A percentile compares a stretch with the other conserved stretches of the same genome.
Conservation (phyloP, 2,888 invertebrate genomes). For the Strigamia transsilvanica region DNA sequence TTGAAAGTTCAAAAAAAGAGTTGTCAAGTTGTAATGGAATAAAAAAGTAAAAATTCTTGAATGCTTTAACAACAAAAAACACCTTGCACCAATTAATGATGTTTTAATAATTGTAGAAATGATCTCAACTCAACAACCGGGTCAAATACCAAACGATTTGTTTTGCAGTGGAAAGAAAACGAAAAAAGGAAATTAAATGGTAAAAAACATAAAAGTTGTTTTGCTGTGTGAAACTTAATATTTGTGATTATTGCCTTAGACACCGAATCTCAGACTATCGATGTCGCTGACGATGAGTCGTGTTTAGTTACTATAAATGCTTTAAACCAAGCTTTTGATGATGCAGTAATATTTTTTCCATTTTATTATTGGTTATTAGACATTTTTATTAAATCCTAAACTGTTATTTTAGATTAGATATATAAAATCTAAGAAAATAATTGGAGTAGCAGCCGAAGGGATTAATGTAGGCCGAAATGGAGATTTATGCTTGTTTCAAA, state of each 20-base stretch:
- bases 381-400: neutral
- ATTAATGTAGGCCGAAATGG: conserved; percentile 21
- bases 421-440: neutral
- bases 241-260: neutral
- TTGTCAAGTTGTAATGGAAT: neutral
- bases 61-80: neutral
- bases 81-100: neutral
- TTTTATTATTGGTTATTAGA: neutral
- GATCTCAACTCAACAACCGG: neutral
- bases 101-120: neutral
- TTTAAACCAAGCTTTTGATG: neutral
- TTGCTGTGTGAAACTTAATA: neutral
- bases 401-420: neutral
- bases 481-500: neutral
- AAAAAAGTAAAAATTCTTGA: neutral
- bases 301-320: too few species aligned
- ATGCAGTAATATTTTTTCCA: neutral
- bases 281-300: too few species aligned
- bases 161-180: neutral
- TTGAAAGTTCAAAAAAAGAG: neutral
- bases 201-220: neutral
- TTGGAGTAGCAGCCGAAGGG: neutral
- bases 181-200: neutral
- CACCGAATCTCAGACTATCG: neutral
- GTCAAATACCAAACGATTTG: neutral